Percentiles rank a stretch among this genome's conserved stretches.
Conservation (phyloP, 30 jellyfish, hydroid and myxozoan genomes). For the Pseudorhiza aurosa region DNA sequence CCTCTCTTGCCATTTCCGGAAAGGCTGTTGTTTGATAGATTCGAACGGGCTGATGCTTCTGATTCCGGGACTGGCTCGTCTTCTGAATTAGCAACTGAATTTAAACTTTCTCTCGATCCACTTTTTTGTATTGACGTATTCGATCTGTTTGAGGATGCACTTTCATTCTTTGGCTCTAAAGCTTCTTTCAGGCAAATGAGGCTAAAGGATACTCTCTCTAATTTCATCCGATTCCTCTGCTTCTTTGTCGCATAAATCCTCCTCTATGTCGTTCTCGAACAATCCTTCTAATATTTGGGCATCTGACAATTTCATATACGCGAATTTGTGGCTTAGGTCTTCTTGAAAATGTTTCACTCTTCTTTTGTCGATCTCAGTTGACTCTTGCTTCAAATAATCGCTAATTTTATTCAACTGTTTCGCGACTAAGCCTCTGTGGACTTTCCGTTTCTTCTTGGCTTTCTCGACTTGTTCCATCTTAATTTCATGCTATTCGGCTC, state of each 20-base stretch:
- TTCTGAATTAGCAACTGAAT: neutral
- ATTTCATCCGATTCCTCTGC: constrained; percentile 26
- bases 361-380: neutral
- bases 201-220: constrained; percentile 5
- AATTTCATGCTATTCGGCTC: constrained; percentile 10
- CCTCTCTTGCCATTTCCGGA: neutral
- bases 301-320: neutral
- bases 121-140: neutral
- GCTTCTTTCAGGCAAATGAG: neutral
- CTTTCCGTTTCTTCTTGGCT: constrained; percentile 21
- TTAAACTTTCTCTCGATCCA: neutral
- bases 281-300: neutral
- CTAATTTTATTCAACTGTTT: constrained; percentile 9
- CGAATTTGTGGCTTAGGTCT: constrained; percentile 4
- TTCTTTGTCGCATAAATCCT: constrained; percentile 35
- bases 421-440: constrained; percentile 16
- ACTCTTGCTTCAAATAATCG: neutral
- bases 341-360: neutral
- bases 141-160: neutral
- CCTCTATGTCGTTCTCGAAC: constrained; percentile 13
- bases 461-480: constrained; percentile 9
- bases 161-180: neutral
- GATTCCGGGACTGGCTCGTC: no score
- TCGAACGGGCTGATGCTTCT: neutral
- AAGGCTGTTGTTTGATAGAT: no score